Percentiles rank a stretch among this genome's conserved stretches.
Evolutionary conservation across 2,797 vertebrate species (phyloP).

Genomic region (Erethizon dorsatum): DNA sequence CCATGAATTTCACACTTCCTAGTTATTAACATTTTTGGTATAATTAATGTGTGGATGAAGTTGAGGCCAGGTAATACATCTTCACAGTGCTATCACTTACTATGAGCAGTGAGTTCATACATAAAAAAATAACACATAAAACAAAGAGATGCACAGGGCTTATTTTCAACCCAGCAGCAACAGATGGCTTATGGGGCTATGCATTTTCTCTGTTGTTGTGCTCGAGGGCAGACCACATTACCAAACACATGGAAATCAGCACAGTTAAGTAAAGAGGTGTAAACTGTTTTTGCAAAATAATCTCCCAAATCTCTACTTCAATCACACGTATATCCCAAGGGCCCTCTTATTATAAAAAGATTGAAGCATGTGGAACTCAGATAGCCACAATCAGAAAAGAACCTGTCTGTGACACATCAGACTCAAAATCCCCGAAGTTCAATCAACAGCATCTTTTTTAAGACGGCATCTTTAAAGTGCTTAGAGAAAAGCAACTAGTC

Average conservation of each 20-base stretch:
- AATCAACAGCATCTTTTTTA: not conserved
- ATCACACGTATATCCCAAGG: not conserved
- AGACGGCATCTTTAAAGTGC: not conserved
- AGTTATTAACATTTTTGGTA: constrained; percentile 15
- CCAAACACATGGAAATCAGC: not conserved
- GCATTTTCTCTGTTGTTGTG: not conserved
- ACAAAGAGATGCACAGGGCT: not conserved
- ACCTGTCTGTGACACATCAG: not conserved
- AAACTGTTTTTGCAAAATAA: not conserved
- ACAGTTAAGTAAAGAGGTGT: not conserved
- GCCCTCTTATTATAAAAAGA: not conserved
- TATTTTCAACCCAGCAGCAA: not conserved
- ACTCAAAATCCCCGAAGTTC: not conserved
- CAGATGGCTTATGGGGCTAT: not conserved
- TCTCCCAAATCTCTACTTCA: not conserved
- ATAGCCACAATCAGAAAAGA: not conserved
- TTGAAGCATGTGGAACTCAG: not conserved
- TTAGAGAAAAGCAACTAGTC: not conserved
- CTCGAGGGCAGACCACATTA: not conserved
- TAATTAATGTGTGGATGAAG: not conserved
- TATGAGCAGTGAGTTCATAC: not conserved
- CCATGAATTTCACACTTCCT: not conserved
- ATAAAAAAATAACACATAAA: not conserved
- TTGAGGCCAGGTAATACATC: not conserved
- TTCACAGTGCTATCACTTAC: not conserved